Evolutionary conservation across 2,113 vertebrate genomes (phyloP), one percentile per base, ranked within the genome.

Genomic region (Sinocyclocheilus grahami): DNA sequence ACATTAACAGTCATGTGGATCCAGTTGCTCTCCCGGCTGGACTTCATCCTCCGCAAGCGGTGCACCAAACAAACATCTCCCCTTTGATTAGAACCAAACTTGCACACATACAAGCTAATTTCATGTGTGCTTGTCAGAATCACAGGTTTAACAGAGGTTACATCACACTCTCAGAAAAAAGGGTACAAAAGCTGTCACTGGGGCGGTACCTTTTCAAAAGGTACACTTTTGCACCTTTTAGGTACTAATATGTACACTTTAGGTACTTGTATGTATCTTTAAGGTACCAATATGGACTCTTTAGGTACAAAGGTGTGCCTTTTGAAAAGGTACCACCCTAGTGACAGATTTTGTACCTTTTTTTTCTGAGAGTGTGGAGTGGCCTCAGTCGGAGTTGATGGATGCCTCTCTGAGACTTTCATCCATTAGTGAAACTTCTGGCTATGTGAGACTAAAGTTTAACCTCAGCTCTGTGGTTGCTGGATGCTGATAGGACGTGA

Each of bases 1-100:
- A 91, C 90, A 90, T 91, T 78, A 89, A 83, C 86, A 90, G 87
- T 86, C 93, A 94, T 94, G 92, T 94, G 93, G 92, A 91, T 93
- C 81, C 78, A 92, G 90, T 93, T 93, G 91, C 86, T 87, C 48
- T 67, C 74, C 39, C 91, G 4, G 39, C 84, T 90, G 90, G 86
- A 88, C 88, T 89, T 39, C 82, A 87, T 89, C 88, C 87, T 90
- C 84, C 81, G 90, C 92, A 93, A 90, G 92, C 92, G 90, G 87
- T 86, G 92, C 51, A 72, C 90, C 90, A 94, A 93, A 93, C 88
- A 93, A 93, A 92, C 89, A 92, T 87, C 74, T 77, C 83, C 63
- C 46, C 76, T 20, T 81, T 93, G 91, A 94, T 94, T 93, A 86
- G 82, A 94, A 91, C 87, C 93, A 94, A 92, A 24, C 60, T 18